Base-by-base conservation (phyloP, 2,797 vertebrate genomes). In the Enteromius fasciolatus region DNA sequence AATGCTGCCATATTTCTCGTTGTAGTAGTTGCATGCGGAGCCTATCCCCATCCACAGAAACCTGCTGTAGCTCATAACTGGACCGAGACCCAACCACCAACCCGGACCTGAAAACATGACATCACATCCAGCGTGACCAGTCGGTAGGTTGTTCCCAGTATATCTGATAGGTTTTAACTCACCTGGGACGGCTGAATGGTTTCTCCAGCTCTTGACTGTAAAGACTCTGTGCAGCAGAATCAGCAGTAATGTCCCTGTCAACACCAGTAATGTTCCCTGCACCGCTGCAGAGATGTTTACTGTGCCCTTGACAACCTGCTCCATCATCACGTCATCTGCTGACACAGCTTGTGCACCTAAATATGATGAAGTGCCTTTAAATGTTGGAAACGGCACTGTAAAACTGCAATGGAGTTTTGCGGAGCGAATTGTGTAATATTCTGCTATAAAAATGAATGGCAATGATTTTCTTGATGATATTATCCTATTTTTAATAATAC, bases 11-110 rank as follows among this genome's bases (percentile, higher is more conserved):
- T 99, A 99, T 68, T 93, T 96, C 73, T 91, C 92, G 69, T 98
- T 99, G 92, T 99, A 99, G 91, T 98, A 99, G 93, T 98, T 98
- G 89, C 96, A 93, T 3, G 98, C 97, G 0, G 92, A 97, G 80
- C 98, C 97, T 0, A 99, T 95, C 48, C 98, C 98, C 82, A 95
- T 97, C 96, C 96, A 97, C 36, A 99, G 92, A 78, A 99, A 98
- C n/a, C 97, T 93, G 82, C 88, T 76, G 0, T 99, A 96, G 25
- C 96, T 96, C 14, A 99, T 89, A 73, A 98, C 73, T 0, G 98
- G 97, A 0, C 98, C 98, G 0, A 99, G 90, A 44, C 98, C 98
- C 90, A 96, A 89, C 0, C 94, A 95, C 87, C 97, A 98, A 67
- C 90, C 90, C 3, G 98, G 98, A 89, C 98, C 98, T 99, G 81